A percentile compares a stretch with the other conserved stretches of the same genome.
These are phyloP conservation scores for Bubalus kerabau DNA, from an alignment of 2,113 vertebrate genomes.

Conservation along the genomic window DNA sequence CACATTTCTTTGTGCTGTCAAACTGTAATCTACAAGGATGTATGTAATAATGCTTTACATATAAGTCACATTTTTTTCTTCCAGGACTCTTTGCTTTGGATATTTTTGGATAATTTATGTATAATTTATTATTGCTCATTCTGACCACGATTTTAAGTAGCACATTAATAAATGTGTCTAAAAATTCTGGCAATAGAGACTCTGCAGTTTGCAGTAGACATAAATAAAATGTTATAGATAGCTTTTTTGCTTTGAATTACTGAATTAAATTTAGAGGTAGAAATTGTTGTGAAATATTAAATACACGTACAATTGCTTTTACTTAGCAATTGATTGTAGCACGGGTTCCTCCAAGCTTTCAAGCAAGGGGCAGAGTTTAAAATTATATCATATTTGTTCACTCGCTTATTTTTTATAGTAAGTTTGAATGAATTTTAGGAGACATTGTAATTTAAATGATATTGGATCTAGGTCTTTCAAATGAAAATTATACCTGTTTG, in stretches of 20 bases:
- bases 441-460: constrained; percentile 15
- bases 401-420: constrained; percentile 49
- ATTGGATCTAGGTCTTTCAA: neutral
- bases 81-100: neutral
- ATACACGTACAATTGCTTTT: neutral
- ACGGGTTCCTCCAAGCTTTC: neutral
- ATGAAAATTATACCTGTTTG: constrained; percentile 48
- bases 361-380: constrained; percentile 14
- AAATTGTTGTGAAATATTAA: constrained; percentile 40
- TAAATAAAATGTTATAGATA: constrained; percentile 33
- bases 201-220: neutral
- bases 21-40: constrained; percentile 30
- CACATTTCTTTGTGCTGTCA: constrained; percentile 53
- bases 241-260: constrained; percentile 56
- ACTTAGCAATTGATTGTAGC: constrained; percentile 22
- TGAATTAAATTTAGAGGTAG: constrained; percentile 65
- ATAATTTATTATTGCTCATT: constrained; percentile 46
- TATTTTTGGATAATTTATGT: constrained; percentile 55
- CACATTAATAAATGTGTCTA: constrained; percentile 2
- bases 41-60: constrained; percentile 27
- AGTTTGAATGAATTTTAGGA: constrained; percentile 17
- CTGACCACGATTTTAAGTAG: constrained; percentile 34
- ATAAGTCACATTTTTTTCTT: constrained; percentile 26
- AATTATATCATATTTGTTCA: constrained; percentile 13
- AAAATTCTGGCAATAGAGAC: constrained; percentile 50